phyloP scores from a whole-genome alignment of 2,888 invertebrate genomes.

The Megamerina dolium region DNA sequence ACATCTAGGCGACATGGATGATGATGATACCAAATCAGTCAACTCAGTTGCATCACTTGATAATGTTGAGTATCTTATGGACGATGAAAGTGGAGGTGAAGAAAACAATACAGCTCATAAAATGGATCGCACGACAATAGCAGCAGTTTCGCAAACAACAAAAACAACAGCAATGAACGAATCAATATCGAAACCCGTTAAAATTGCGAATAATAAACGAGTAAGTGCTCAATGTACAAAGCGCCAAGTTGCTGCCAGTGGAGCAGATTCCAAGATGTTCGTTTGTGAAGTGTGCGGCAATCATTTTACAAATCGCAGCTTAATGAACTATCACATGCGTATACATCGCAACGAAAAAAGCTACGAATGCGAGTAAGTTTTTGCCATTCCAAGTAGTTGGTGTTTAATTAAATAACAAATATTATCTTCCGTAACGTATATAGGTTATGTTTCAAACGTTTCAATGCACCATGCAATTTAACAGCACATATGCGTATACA shows the following conservation, averaged over 20 bases:
- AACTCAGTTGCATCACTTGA: background rate
- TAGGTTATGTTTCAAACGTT: conserved; percentile 33
- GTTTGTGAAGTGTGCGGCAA: conserved; percentile 30
- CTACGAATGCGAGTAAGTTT: conserved; percentile 25
- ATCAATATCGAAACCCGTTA: too few species aligned
- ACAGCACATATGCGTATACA: conserved; percentile 39
- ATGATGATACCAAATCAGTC: background rate
- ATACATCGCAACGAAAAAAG: conserved; percentile 27
- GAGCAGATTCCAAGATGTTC: too few species aligned
- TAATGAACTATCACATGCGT: conserved; percentile 28
- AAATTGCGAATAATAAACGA: too few species aligned
- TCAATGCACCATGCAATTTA: conserved; percentile 34
- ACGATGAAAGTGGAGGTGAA: background rate
- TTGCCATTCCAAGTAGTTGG: background rate
- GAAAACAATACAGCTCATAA: background rate
- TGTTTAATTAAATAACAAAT: background rate
- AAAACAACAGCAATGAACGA: background rate
- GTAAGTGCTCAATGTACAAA: too few species aligned
- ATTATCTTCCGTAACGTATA: background rate
- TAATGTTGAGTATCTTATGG: background rate
- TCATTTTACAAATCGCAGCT: conserved; percentile 23
- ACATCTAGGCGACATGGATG: background rate
- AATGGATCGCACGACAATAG: background rate
- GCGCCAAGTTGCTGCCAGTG: too few species aligned
- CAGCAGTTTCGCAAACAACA: too few species aligned